Evolutionary conservation across 2,113 vertebrate species (phyloP).

Genomic region (Hirundichthys speculiger): DNA sequence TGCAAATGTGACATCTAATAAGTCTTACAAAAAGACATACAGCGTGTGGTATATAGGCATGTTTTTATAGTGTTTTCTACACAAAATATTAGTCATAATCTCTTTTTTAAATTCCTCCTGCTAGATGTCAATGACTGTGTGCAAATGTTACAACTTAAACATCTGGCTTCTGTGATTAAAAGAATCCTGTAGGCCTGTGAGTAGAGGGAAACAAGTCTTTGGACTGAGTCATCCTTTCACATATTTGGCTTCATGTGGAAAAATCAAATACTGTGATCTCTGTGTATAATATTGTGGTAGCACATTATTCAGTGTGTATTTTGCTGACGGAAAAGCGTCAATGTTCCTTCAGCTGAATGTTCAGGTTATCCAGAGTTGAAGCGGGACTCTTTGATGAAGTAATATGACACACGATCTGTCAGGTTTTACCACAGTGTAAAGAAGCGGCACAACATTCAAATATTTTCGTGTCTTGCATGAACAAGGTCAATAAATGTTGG

Average conservation of each 20-base stretch:
- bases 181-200: conserved; percentile 29
- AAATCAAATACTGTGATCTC: conserved; percentile 55
- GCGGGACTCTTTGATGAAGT: conserved; percentile 22
- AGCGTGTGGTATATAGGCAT: conserved; percentile 58
- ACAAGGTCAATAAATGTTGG: conserved; percentile 9
- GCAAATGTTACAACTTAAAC: conserved; percentile 62
- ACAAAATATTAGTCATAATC: conserved; percentile 68
- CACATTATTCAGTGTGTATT: conserved; percentile 32
- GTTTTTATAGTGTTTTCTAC: conserved; percentile 55
- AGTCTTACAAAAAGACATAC: conserved; percentile 47
- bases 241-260: conserved; percentile 73
- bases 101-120: conserved; percentile 32
- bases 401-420: conserved; percentile 20
- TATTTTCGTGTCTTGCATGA: not conserved
- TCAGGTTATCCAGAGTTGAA: conserved; percentile 31
- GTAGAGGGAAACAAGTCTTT: conserved; percentile 63
- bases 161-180: conserved; percentile 42
- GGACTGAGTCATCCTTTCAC: conserved; percentile 58
- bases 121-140: conserved; percentile 48
- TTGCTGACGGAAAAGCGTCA: conserved; percentile 23
- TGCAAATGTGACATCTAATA: conserved; percentile 48
- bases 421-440: conserved; percentile 58
- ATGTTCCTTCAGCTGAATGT: conserved; percentile 24
- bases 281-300: conserved; percentile 24
- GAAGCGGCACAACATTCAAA: conserved; percentile 35